A percentile compares a stretch with the other conserved stretches of the same genome.
Conservation (phyloP, 2,113 vertebrate species). For the Sturnus vulgaris region DNA sequence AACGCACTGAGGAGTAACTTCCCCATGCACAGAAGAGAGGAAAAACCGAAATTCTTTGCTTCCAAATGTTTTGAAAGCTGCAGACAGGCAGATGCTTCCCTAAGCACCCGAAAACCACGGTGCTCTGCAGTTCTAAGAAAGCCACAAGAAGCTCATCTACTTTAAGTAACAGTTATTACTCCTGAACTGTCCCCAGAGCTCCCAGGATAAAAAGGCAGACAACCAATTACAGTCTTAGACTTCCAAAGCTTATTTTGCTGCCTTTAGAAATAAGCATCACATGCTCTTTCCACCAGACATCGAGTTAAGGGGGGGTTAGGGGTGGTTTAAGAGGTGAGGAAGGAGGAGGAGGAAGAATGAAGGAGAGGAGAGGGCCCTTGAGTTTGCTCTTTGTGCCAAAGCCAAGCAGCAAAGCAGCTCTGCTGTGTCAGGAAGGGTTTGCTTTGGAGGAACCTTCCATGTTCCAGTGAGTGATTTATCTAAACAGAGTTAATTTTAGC, state of each 20-base stretch:
- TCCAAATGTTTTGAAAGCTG: slow-evolving; percentile 42
- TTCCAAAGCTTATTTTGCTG: slow-evolving; percentile 67
- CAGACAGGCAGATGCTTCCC: slow-evolving; percentile 42
- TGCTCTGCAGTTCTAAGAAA: slow-evolving; percentile 30
- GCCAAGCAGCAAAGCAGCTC: neutral
- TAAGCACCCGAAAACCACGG: neutral
- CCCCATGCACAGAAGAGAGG: neutral
- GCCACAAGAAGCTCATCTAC: slow-evolving; percentile 69
- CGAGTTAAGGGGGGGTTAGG: neutral
- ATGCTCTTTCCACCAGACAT: slow-evolving; percentile 34
- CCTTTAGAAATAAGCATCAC: slow-evolving; percentile 64
- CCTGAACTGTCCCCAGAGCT: slow-evolving; percentile 72
- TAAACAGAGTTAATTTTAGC: neutral
- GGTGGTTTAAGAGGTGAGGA: neutral
- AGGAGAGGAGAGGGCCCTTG: neutral
- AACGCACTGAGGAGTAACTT: neutral
- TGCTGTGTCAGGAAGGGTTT: neutral
- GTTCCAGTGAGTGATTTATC: neutral
- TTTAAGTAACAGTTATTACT: slow-evolving; percentile 76
- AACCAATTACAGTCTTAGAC: slow-evolving; percentile 76
- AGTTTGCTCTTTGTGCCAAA: neutral
- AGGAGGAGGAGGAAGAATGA: neutral
- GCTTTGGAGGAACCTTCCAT: neutral
- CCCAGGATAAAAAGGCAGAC: slow-evolving; percentile 70
- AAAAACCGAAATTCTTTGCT: slow-evolving; percentile 15